Percentiles rank a stretch among this genome's conserved stretches.
Evolutionary conservation across 2,113 vertebrate genomes (phyloP).

Genomic region (Thryonomys swinderianus): DNA sequence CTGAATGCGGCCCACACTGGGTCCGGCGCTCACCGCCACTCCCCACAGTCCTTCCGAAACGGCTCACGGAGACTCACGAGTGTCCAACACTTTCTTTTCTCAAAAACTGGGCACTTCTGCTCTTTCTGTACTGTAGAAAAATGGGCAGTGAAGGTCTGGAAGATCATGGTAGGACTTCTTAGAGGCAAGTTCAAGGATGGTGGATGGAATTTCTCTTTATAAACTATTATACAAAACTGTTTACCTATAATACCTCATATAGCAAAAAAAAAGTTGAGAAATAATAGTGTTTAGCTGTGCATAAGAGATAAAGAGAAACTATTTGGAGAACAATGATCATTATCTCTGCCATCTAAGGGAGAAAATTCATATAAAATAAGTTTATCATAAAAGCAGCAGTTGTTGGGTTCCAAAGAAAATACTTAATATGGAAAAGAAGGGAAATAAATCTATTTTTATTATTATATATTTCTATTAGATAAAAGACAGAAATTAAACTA

Average conservation of each 20-base stretch:
- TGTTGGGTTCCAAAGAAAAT: background rate
- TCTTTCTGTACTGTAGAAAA: background rate
- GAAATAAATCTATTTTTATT: background rate
- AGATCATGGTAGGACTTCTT: background rate
- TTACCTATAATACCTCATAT: no score
- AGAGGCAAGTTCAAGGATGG: background rate
- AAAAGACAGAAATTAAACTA: background rate
- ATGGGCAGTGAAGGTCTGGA: background rate
- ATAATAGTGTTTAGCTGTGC: background rate
- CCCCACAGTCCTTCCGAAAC: background rate
- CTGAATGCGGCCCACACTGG: no score
- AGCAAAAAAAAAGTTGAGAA: background rate
- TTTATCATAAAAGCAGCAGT: background rate
- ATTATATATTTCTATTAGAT: background rate
- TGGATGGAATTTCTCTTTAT: background rate
- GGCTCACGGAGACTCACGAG: fast-evolving
- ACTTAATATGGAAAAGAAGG: background rate
- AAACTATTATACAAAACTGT: background rate
- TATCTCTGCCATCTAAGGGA: background rate
- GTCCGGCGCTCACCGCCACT: fast-evolving
- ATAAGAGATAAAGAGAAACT: background rate
- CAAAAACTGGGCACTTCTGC: background rate
- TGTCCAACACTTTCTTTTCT: background rate
- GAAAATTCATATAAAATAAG: background rate
- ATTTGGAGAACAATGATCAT: background rate